These are phyloP conservation scores for Pristionchus mayeri DNA, from an alignment of 2,888 invertebrate species.

Conservation along the genomic window DNA sequence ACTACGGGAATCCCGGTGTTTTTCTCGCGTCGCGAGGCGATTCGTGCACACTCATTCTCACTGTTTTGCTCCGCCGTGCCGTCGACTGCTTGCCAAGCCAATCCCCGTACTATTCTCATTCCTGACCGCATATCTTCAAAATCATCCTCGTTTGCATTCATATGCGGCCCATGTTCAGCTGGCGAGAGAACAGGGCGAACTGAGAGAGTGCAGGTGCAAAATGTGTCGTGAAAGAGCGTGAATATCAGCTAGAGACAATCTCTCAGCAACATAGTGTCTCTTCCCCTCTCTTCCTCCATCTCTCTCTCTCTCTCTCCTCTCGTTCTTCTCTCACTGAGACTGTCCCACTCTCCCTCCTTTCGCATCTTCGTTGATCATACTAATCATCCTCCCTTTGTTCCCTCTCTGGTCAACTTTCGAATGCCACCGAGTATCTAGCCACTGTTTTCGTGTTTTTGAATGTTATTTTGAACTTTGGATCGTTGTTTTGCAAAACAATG, in stretches of 20 bases:
- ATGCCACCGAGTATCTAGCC: not conserved
- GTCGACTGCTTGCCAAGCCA: no score
- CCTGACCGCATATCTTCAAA: no score
- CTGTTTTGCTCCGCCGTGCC: no score
- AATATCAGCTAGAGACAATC: no score
- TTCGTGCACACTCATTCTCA: no score
- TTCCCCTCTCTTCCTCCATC: no score
- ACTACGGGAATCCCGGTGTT: no score
- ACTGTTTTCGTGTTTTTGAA: no score
- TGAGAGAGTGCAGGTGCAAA: not conserved
- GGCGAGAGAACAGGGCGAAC: not conserved
- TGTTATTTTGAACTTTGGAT: no score
- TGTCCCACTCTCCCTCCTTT: not conserved
- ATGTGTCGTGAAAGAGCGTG: not conserved
- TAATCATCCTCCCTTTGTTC: constrained; percentile 11
- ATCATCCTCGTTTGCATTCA: not conserved
- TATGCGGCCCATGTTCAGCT: not conserved
- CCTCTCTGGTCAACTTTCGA: not conserved
- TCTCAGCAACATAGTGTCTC: not conserved
- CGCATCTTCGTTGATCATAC: not conserved
- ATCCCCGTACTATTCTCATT: no score
- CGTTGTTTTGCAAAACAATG: no score
- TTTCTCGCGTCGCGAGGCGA: no score
- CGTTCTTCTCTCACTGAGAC: not conserved
- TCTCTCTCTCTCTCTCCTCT: not conserved